Percentiles rank a stretch among this genome's conserved stretches.
These are phyloP conservation scores for Mobula birostris DNA, from an alignment of 2,113 vertebrate species.

Conservation along the genomic window DNA sequence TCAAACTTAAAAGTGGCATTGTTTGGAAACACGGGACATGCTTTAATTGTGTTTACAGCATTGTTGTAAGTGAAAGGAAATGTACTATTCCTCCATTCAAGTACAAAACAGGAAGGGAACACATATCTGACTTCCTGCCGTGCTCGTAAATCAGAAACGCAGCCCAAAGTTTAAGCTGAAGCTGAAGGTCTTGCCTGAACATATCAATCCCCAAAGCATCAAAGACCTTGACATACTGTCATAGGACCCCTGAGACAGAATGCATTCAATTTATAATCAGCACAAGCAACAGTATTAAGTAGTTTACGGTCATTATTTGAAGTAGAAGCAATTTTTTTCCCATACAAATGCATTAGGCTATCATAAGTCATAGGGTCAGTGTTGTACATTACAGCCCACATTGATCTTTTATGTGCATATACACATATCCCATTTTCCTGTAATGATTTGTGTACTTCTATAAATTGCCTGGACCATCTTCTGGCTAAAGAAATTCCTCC, in stretches of 20 bases:
- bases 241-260: neutral
- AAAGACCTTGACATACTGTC: neutral
- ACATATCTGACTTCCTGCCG: neutral
- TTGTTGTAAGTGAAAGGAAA: neutral
- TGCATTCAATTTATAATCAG: neutral
- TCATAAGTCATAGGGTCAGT: too few species aligned
- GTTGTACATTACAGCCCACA: too few species aligned
- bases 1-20: too few species aligned
- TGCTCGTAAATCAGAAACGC: neutral
- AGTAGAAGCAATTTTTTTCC: neutral
- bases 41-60: neutral
- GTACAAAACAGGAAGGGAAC: neutral
- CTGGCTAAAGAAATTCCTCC: too few species aligned
- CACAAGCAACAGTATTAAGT: too few species aligned
- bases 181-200: neutral
- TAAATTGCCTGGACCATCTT: too few species aligned
- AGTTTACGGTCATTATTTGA: too few species aligned
- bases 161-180: neutral
- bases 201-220: neutral
- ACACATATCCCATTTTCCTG: too few species aligned
- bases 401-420: too few species aligned
- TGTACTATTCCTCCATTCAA: neutral
- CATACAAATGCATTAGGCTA: neutral
- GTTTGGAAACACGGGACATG: neutral
- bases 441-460: too few species aligned